These are phyloP conservation scores for Zaprionus vittiger DNA, from an alignment of 1,140 invertebrate genomes.

Conservation along the genomic window DNA sequence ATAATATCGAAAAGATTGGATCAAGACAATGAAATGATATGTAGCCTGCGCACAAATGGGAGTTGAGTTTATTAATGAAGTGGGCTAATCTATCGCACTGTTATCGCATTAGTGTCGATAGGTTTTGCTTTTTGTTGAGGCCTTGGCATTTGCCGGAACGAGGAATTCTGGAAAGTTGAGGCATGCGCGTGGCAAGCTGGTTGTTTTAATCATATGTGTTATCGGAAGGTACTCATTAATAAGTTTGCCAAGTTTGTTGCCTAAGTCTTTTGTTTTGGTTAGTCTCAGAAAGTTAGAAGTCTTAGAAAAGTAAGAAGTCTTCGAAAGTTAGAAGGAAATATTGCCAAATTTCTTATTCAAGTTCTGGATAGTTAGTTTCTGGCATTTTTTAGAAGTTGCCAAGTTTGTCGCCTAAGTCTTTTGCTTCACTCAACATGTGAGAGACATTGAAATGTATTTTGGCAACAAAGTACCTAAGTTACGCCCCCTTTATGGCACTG, in stretches of 20 bases:
- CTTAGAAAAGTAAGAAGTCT: too few species aligned
- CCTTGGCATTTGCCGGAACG: constrained; percentile 30
- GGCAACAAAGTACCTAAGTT: constrained; percentile 32
- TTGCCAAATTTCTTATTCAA: neutral
- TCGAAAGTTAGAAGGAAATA: too few species aligned
- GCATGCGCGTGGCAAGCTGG: neutral
- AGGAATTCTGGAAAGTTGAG: constrained; percentile 3
- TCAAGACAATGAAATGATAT: neutral
- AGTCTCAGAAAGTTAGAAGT: too few species aligned
- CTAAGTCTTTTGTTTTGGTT: constrained; percentile 26
- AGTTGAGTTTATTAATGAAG: constrained; percentile 26
- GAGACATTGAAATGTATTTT: constrained; percentile 23
- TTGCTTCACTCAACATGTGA: constrained; percentile 15
- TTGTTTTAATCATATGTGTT: neutral
- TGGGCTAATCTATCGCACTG: constrained; percentile 31
- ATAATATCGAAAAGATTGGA: constrained; percentile 13
- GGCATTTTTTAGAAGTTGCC: neutral
- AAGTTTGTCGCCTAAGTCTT: constrained; percentile 35
- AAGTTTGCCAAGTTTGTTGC: constrained; percentile 1
- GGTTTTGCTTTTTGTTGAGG: constrained; percentile 9
- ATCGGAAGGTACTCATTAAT: too few species aligned
- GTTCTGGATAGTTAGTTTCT: neutral
- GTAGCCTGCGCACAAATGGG: constrained; percentile 8
- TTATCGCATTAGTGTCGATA: constrained; percentile 24
- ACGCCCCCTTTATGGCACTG: constrained; percentile 15